phyloP scores from a whole-genome alignment of 2,797 vertebrate genomes.

The Acridotheres tristis region DNA sequence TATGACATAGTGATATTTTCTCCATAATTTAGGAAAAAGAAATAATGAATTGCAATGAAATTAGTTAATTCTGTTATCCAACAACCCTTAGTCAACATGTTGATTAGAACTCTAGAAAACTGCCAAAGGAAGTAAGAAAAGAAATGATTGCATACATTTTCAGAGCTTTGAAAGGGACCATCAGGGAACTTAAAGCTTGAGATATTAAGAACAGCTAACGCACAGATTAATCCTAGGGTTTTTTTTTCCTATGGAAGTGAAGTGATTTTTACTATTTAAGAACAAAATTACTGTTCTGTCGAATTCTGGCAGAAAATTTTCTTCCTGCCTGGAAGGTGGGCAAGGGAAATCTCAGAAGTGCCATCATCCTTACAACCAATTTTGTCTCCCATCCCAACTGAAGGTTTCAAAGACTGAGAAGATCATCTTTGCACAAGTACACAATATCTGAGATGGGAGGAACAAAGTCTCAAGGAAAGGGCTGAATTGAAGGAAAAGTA shows the following conservation, averaged over 20 bases:
- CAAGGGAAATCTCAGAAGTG: background rate
- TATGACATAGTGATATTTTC: background rate
- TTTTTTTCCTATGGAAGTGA: background rate
- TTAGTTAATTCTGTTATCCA: background rate
- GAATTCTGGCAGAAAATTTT: background rate
- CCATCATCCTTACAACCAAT: no score
- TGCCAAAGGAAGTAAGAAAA: background rate
- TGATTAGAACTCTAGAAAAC: background rate
- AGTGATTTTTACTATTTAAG: background rate
- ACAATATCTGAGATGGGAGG: background rate
- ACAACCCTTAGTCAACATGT: background rate
- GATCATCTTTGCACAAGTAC: background rate
- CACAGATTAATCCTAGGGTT: background rate
- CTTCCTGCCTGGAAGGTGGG: rapidly evolving
- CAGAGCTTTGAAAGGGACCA: background rate
- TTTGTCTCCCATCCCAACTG: no score
- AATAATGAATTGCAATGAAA: background rate
- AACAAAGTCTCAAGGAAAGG: background rate
- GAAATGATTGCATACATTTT: background rate
- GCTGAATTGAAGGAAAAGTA: background rate
- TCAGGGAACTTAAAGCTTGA: background rate
- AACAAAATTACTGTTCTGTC: background rate
- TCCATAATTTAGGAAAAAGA: background rate
- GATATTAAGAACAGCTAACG: background rate
- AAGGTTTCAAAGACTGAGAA: background rate